Evolutionary conservation across 2,888 invertebrate genomes (phyloP), one percentile per base, ranked within the genome.

Genomic region (Andrena dorsata): DNA sequence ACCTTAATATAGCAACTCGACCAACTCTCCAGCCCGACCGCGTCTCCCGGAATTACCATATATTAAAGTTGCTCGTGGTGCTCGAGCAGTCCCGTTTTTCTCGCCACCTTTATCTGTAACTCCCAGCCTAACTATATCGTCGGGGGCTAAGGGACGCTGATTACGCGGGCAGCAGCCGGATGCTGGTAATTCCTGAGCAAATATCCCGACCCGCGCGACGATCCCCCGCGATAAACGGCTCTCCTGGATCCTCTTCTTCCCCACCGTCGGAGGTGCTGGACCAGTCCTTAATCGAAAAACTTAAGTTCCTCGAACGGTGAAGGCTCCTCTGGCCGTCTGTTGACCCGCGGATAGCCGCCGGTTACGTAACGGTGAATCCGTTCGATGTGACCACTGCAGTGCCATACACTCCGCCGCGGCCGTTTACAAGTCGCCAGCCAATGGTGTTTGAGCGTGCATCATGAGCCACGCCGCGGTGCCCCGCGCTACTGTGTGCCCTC

Each of bases 361-460:
- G 90, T 92, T 91, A 90, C 89, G 88, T 90, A 92, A 91, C 91
- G 91, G 91, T 90, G 90, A 89, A 91, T 90, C 83, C 82, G 86
- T 90, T 84, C 85, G 84, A 85, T 87, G 81, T 87, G 86, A 82
- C 89, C 88, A 87, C 86, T 88, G 87, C 87, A 86, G 86, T 86
- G 87, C 86, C 88, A 87, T 87, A 82, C 77, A 68, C 82, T 84
- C 85, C 77, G 73, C 65, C 58, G 69, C 30, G 76, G 78, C 71
- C 83, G 79, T 87, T 90, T 87, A 84, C 85, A 82, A 84, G 88
- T 86, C 76, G 66, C 65, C 82, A 82, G 80, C 87, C 89, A 85
- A 86, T 89, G 78, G 82, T 83, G 68, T 84, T 86, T 75, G 61
- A 76, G 63, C 77, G 64, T 83, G 76, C 76, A 82, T 83, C 78